phyloP scores from a whole-genome alignment of 1,140 invertebrate genomes.

The Drosophila leontia region DNA sequence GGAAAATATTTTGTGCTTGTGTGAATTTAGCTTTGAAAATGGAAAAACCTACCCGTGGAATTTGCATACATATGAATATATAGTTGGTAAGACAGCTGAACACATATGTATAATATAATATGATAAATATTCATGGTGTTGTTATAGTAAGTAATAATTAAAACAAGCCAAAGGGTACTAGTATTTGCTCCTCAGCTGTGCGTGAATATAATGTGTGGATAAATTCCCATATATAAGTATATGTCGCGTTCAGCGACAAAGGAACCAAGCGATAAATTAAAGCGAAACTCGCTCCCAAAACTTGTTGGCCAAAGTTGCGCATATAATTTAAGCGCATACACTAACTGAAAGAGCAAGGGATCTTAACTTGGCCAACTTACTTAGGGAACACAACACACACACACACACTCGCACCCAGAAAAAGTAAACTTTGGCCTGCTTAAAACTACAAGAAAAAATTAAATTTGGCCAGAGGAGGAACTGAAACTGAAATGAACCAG shows the following conservation, averaged over 20 bases:
- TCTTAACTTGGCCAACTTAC: constrained; percentile 61
- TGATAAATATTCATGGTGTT: constrained; percentile 15
- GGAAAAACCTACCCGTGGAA: neutral
- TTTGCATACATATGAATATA: constrained; percentile 10
- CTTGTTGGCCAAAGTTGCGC: constrained; percentile 60
- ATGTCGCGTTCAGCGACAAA: constrained; percentile 30
- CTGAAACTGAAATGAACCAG: constrained; percentile 22
- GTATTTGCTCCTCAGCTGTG: neutral
- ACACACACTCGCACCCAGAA: constrained; percentile 1
- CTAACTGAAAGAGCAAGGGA: constrained; percentile 21
- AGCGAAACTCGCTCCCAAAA: constrained; percentile 44
- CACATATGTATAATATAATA: neutral
- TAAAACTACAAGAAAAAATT: constrained; percentile 53
- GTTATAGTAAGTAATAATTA: neutral
- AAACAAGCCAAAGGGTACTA: neutral
- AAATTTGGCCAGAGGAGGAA: constrained; percentile 23
- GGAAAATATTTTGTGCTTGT: constrained; percentile 12
- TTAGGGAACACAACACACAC: constrained; percentile 26
- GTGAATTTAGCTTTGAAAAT: constrained; percentile 2
- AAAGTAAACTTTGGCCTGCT: constrained; percentile 52
- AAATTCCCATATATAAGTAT: constrained; percentile 10
- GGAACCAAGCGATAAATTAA: constrained; percentile 56
- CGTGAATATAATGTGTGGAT: neutral
- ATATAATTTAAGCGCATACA: constrained; percentile 65
- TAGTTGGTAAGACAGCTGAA: neutral